Percentiles rank a stretch among this genome's conserved stretches.
Conservation (phyloP, 2,888 invertebrate species). For the Brenthis ino region DNA sequence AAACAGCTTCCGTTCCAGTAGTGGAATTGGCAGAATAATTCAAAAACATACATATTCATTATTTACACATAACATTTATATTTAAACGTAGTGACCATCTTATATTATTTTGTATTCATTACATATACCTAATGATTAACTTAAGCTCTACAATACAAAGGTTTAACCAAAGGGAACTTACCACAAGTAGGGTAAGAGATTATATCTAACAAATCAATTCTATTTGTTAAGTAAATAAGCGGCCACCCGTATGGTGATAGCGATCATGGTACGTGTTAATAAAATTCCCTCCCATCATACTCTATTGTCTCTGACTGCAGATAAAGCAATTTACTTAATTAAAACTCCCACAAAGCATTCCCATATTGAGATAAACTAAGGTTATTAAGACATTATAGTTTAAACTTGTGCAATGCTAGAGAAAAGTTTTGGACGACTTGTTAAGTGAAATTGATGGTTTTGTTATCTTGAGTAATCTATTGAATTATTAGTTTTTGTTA, state of each 20-base stretch:
- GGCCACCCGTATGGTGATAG: slow-evolving; percentile 72
- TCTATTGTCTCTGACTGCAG: slow-evolving; percentile 71
- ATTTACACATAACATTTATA: too few species aligned
- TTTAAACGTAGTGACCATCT: too few species aligned
- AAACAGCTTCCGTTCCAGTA: too few species aligned
- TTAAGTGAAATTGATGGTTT: slow-evolving; percentile 40
- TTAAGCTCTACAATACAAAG: neutral
- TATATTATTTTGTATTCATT: too few species aligned
- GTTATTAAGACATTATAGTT: slow-evolving; percentile 64
- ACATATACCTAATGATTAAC: neutral
- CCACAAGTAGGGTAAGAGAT: slow-evolving; percentile 48
- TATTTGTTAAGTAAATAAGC: slow-evolving; percentile 72
- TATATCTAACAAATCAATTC: slow-evolving; percentile 79
- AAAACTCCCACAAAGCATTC: slow-evolving; percentile 65
- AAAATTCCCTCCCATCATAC: slow-evolving; percentile 66
- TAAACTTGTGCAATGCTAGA: slow-evolving; percentile 44
- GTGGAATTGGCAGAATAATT: too few species aligned
- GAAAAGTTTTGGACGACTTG: slow-evolving; percentile 33
- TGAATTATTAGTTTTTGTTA: slow-evolving; percentile 17
- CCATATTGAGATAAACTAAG: slow-evolving; percentile 65
- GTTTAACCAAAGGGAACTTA: slow-evolving; percentile 10
- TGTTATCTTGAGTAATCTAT: slow-evolving; percentile 23
- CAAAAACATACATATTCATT: too few species aligned
- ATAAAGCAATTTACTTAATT: slow-evolving; percentile 82
- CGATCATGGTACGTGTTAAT: slow-evolving; percentile 63